These are phyloP conservation scores for Sylvia borin DNA, from an alignment of 2,797 vertebrate genomes.

Conservation along the genomic window DNA sequence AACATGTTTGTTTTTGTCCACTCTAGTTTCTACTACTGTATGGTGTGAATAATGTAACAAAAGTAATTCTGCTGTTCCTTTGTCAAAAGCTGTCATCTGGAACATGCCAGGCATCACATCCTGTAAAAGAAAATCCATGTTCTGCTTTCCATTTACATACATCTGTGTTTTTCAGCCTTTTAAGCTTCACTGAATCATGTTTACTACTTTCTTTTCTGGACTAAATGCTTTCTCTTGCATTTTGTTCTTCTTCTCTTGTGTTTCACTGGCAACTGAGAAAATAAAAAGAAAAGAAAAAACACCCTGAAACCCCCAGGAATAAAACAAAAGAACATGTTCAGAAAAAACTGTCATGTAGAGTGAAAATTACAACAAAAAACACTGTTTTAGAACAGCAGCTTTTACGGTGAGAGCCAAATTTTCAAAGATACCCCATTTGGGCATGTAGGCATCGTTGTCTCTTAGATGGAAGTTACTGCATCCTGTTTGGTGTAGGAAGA, in stretches of 20 bases:
- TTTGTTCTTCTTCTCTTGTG: background rate
- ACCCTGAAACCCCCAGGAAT: fast-evolving
- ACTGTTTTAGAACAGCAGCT: background rate
- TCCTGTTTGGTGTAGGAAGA: background rate
- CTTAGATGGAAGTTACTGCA: background rate
- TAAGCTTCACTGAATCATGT: background rate
- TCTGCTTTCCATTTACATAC: background rate
- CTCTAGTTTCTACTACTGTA: background rate
- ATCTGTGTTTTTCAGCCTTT: background rate
- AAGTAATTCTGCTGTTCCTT: background rate
- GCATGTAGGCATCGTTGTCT: background rate
- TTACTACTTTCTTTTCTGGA: background rate
- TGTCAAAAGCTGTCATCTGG: background rate
- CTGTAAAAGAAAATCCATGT: background rate
- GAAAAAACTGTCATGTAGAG: background rate
- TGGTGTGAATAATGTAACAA: background rate
- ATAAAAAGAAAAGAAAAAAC: background rate
- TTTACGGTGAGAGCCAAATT: background rate
- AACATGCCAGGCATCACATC: background rate
- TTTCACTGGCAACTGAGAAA: background rate
- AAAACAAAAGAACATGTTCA: background rate
- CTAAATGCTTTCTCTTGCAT: background rate
- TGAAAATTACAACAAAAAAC: background rate
- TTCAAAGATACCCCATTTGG: background rate
- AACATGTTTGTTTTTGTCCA: background rate